Evolutionary conservation across 2,888 invertebrate genomes (phyloP).

Genomic region (Ariolimax columbianus): DNA sequence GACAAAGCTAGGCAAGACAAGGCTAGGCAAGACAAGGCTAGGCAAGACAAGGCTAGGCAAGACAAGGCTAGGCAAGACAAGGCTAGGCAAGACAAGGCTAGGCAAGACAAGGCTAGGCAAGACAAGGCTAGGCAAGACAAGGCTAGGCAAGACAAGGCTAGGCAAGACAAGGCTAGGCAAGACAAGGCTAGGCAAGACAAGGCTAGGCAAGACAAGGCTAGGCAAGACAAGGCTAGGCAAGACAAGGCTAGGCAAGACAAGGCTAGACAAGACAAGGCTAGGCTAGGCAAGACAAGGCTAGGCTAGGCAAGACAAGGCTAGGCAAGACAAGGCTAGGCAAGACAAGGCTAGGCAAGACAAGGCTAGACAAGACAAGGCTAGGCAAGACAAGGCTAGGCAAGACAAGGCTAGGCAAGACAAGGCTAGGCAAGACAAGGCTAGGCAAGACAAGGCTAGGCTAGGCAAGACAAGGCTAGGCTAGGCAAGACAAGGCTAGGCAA

Average conservation of each 20-base stretch:
- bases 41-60: not conserved
- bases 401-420: not conserved
- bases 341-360: not conserved
- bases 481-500: not conserved
- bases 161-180: too few relatives aligned
- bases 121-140: too few relatives aligned
- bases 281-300: not conserved
- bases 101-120: not conserved
- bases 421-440: not conserved
- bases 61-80: not conserved
- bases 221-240: too few relatives aligned
- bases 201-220: too few relatives aligned
- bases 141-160: too few relatives aligned
- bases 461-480: not conserved
- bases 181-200: too few relatives aligned
- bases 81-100: not conserved
- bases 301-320: not conserved
- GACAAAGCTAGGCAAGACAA: not conserved
- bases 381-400: not conserved
- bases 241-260: too few relatives aligned
- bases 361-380: not conserved
- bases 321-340: not conserved
- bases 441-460: not conserved
- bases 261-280: not conserved
- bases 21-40: not conserved